Conservation (phyloP, 2,797 vertebrate species). For the Hoplostethus mediterraneus region DNA sequence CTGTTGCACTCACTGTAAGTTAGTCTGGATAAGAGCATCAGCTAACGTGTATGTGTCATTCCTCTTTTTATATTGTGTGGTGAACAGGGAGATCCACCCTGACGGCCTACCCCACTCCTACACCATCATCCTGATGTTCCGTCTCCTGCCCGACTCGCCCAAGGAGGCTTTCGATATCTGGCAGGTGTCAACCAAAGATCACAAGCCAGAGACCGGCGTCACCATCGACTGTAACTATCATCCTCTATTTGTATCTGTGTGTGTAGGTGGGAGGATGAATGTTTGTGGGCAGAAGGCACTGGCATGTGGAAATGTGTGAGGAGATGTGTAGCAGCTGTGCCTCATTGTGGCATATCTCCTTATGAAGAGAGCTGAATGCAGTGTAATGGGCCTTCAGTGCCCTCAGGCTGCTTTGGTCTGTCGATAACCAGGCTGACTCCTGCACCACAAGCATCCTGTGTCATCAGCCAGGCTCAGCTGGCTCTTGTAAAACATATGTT, state of each 20-base stretch:
- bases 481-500: slow-evolving; percentile 27
- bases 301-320: slow-evolving; percentile 5
- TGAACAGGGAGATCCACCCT: slow-evolving; percentile 93
- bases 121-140: slow-evolving; percentile 94
- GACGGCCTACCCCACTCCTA: slow-evolving; percentile 91
- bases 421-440: slow-evolving; percentile 34
- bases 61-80: background rate
- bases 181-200: slow-evolving; percentile 93
- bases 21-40: too few relatives aligned
- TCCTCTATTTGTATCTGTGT: background rate
- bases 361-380: slow-evolving; percentile 11
- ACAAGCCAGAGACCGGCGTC: slow-evolving; percentile 94
- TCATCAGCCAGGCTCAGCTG: slow-evolving; percentile 38
- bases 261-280: slow-evolving; percentile 6
- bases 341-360: slow-evolving; percentile 18
- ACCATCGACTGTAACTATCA: slow-evolving; percentile 90
- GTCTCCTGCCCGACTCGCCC: slow-evolving; percentile 92
- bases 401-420: slow-evolving; percentile 26
- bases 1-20: too few relatives aligned
- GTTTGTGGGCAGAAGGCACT: background rate
- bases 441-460: slow-evolving; percentile 7
- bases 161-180: slow-evolving; percentile 94
- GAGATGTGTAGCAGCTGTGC: slow-evolving; percentile 35
- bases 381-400: slow-evolving; percentile 35
- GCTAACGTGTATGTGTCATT: background rate